A percentile compares a stretch with the other conserved stretches of the same genome.
Evolutionary conservation across 2,797 vertebrate genomes (phyloP).

Genomic region (Anisognathus igniventris): DNA sequence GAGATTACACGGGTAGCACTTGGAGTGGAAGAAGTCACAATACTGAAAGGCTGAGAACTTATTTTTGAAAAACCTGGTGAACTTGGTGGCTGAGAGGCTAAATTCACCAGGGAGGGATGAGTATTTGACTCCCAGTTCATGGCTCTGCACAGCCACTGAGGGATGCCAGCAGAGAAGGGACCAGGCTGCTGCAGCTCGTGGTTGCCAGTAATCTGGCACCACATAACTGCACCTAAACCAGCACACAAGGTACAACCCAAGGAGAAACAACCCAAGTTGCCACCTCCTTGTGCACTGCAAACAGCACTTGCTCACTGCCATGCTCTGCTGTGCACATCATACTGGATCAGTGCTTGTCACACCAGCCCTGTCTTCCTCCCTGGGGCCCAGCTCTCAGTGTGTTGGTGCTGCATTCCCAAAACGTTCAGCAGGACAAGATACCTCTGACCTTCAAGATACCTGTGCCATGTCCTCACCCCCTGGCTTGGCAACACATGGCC

Average conservation of each 20-base stretch:
- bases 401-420: background rate
- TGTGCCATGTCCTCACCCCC: background rate
- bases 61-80: background rate
- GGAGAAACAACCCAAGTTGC: background rate
- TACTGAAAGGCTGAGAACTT: slow-evolving; percentile 12
- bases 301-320: background rate
- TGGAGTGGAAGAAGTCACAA: slow-evolving; percentile 42
- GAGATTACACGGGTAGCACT: slow-evolving; percentile 24
- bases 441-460: background rate
- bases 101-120: background rate
- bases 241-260: background rate
- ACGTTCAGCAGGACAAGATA: background rate
- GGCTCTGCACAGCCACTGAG: background rate
- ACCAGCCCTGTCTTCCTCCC: background rate
- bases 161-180: background rate
- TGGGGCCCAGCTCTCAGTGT: background rate
- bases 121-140: background rate
- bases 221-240: background rate
- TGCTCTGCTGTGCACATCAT: background rate
- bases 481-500: background rate
- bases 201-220: background rate
- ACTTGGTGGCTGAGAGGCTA: background rate
- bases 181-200: background rate
- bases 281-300: background rate
- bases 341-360: background rate